Percentiles rank a stretch among this genome's conserved stretches.
Conservation (phyloP, 2,113 vertebrate genomes). For the Parotia lawesii region DNA sequence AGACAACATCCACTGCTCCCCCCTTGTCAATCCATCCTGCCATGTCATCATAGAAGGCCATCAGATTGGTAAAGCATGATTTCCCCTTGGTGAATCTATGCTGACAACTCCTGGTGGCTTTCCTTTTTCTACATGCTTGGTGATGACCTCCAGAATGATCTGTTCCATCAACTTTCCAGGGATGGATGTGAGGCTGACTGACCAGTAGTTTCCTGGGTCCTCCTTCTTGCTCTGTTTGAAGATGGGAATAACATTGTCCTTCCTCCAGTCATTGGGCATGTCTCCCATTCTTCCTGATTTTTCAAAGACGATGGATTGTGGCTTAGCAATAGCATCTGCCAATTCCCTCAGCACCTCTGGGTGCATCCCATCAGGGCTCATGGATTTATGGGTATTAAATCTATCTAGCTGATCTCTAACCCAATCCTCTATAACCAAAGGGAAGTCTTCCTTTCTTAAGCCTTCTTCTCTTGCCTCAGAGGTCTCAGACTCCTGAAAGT, state of each 20-base stretch:
- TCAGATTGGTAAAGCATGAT: not conserved
- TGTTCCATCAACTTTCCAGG: not conserved
- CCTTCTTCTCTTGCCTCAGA: not conserved
- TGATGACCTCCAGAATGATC: not conserved
- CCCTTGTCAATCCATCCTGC: not conserved
- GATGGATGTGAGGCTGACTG: not conserved
- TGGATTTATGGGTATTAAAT: not conserved
- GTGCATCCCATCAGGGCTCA: not conserved
- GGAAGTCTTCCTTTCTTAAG: not conserved
- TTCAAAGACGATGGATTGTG: not conserved
- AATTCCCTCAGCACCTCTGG: not conserved
- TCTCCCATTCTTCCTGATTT: not conserved
- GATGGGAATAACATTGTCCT: not conserved
- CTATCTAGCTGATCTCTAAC: not conserved
- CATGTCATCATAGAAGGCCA: fast-evolving
- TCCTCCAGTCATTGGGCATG: not conserved
- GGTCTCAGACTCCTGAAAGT: not conserved
- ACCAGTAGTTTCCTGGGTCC: not conserved
- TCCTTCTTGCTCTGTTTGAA: not conserved
- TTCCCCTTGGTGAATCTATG: not conserved
- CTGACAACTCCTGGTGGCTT: not conserved
- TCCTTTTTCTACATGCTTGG: not conserved
- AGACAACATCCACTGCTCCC: not conserved
- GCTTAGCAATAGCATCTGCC: not conserved
- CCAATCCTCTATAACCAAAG: not conserved